A percentile compares a stretch with the other conserved stretches of the same genome.
Evolutionary conservation across 2,888 invertebrate genomes (phyloP).

Genomic region (Melinaea marsaeus): DNA sequence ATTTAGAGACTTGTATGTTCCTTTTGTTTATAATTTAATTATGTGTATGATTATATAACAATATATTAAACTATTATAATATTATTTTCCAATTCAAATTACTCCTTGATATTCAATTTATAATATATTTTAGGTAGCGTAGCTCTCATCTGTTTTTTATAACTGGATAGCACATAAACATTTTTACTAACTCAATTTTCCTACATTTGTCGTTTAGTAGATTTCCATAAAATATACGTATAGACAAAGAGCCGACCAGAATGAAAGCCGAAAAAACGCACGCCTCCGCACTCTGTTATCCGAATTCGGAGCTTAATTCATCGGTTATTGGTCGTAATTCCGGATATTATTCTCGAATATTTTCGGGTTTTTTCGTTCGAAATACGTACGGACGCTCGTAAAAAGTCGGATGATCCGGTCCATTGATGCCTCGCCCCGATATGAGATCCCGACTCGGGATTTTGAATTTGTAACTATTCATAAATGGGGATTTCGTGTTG

Average conservation of each 20-base stretch:
- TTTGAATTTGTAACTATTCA: constrained; percentile 23
- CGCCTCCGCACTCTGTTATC: constrained; percentile 25
- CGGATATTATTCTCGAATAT: constrained; percentile 63
- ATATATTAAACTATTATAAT: too few species aligned
- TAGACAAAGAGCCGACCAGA: constrained; percentile 16
- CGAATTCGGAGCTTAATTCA: constrained; percentile 52
- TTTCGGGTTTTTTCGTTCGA: constrained; percentile 52
- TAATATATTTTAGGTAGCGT: too few species aligned
- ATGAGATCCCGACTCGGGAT: constrained; percentile 44
- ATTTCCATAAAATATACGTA: neutral
- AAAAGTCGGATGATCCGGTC: constrained; percentile 65
- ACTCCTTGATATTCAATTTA: too few species aligned
- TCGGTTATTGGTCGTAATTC: constrained; percentile 63
- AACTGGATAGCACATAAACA: neutral
- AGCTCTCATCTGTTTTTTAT: too few species aligned
- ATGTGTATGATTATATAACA: too few species aligned
- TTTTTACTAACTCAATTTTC: neutral
- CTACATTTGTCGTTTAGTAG: neutral
- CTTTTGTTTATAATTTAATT: too few species aligned
- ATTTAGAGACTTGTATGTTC: too few species aligned
- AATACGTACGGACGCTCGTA: constrained; percentile 45
- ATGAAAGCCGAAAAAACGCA: constrained; percentile 12
- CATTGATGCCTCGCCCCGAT: constrained; percentile 64
- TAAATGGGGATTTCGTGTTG: constrained; percentile 11
- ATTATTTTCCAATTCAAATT: too few species aligned